A percentile compares a stretch with the other conserved stretches of the same genome.
Evolutionary conservation across 2,888 invertebrate species (phyloP).

Genomic region (Athrips mouffetella): DNA sequence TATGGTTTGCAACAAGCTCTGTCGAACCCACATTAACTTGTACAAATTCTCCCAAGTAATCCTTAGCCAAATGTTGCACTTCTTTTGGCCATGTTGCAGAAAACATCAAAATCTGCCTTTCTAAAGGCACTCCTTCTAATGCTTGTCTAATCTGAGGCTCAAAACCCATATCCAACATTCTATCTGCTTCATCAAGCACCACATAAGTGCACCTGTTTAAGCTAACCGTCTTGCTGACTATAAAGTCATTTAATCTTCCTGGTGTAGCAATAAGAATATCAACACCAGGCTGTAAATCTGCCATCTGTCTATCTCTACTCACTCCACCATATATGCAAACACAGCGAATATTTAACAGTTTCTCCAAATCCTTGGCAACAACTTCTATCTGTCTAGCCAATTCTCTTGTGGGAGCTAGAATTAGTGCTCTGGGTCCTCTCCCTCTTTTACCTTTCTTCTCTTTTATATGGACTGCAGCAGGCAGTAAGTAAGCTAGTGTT

Average conservation of each 20-base stretch:
- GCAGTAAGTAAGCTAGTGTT: conserved; percentile 86
- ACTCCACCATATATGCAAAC: conserved; percentile 94
- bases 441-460: conserved; percentile 84
- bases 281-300: conserved; percentile 83
- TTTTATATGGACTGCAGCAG: conserved; percentile 90
- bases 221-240: conserved; percentile 84
- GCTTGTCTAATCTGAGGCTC: conserved; percentile 97
- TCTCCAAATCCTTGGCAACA: conserved; percentile 87
- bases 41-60: conserved; percentile 92
- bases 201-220: conserved; percentile 87
- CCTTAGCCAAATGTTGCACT: conserved; percentile 92
- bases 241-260: conserved; percentile 90
- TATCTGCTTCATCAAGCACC: conserved; percentile 93
- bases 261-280: conserved; percentile 94
- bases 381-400: conserved; percentile 88
- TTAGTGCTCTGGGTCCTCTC: conserved; percentile 89
- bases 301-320: conserved; percentile 82
- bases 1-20: conserved; percentile 92
- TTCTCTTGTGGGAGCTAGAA: conserved; percentile 88
- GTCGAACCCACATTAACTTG: conserved; percentile 96
- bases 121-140: conserved; percentile 92
- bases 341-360: conserved; percentile 83
- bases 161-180: conserved; percentile 99
- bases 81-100: conserved; percentile 99
- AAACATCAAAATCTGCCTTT: conserved; percentile 98